Conservation (phyloP, 2,113 vertebrate species). For the Oreochromis niloticus region DNA sequence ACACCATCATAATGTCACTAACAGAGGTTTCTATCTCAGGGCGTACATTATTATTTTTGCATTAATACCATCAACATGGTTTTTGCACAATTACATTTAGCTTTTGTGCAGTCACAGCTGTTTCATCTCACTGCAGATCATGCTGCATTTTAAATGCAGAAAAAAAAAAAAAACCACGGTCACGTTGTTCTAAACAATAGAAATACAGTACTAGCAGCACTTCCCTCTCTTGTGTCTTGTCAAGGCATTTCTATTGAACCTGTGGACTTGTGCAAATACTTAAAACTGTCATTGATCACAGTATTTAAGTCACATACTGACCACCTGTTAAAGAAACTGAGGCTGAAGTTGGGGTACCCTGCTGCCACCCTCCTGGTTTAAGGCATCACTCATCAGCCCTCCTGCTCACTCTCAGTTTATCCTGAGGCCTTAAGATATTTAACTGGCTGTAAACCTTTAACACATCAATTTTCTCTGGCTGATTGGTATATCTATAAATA, state of each 20-base stretch:
- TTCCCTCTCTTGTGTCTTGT: too few species aligned
- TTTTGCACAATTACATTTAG: not conserved
- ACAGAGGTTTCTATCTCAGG: not conserved
- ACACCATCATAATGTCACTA: not conserved
- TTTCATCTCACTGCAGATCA: not conserved
- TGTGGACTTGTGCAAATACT: not conserved
- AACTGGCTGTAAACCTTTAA: not conserved
- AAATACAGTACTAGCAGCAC: not conserved
- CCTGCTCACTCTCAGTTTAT: not conserved
- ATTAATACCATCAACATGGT: not conserved
- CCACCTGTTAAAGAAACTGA: not conserved
- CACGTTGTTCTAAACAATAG: not conserved
- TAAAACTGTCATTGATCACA: not conserved
- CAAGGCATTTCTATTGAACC: not conserved
- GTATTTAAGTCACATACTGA: not conserved
- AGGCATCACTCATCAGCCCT: not conserved
- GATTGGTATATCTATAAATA: not conserved
- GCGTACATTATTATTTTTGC: not conserved
- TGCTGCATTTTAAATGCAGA: not conserved
- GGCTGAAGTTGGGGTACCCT: not conserved
- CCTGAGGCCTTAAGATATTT: not conserved
- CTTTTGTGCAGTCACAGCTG: not conserved
- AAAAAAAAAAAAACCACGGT: not conserved
- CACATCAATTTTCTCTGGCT: not conserved
- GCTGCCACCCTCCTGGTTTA: not conserved